Base-by-base conservation (phyloP, 1,140 invertebrate genomes). In the Brachionus manjavacas region DNA sequence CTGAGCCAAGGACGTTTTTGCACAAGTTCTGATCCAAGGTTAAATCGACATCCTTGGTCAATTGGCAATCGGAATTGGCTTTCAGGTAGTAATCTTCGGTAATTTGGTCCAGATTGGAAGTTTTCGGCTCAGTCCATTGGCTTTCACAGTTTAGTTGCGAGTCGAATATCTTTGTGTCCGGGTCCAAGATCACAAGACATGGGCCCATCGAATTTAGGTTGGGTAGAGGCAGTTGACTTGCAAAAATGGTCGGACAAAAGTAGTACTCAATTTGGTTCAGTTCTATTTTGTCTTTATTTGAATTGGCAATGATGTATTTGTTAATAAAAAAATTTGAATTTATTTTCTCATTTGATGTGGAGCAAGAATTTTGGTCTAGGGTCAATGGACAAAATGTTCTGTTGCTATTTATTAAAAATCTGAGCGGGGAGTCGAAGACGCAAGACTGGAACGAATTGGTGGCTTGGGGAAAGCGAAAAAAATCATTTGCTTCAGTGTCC, bases 341-440 rank as follows among this genome's bases (percentile, higher is more conserved):
- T 41, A 41, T 23, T 49, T 46, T 25, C 14, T 49, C 20, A 49
- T 46, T 46, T n/a, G 12, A 25, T 12, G 11, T 25, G 41, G 43
- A 12, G 31, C 52, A 60, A 9, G 52, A 8, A 60, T 9, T 9
- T 4, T 9, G 4, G 8, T 76, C 41, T 1, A 49, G 46, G 3
- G 14, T 76, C 46, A 76, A 25, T 64, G 52, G 52, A 81, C 79
- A 81, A 35, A 81, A 81, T 64, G 35, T 68, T 35, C 79, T n/a
- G 14, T 46, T 55, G 3, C 12, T 4, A n/a, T 28, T 23, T 28
- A n/a, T 20, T 23, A 81, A 16, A 81, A 43, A 81, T 43, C 35
- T 60, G 35, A 81, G 16, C 0, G 79, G 79, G 8, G 52, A n/a
- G 6, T 81, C 14, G 35, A 43, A 81, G 4, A 43, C 1, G 35